A percentile compares a stretch with the other conserved stretches of the same genome.
These are phyloP conservation scores for Hormaphis cornu DNA, from an alignment of 1,140 invertebrate species.

Conservation along the genomic window DNA sequence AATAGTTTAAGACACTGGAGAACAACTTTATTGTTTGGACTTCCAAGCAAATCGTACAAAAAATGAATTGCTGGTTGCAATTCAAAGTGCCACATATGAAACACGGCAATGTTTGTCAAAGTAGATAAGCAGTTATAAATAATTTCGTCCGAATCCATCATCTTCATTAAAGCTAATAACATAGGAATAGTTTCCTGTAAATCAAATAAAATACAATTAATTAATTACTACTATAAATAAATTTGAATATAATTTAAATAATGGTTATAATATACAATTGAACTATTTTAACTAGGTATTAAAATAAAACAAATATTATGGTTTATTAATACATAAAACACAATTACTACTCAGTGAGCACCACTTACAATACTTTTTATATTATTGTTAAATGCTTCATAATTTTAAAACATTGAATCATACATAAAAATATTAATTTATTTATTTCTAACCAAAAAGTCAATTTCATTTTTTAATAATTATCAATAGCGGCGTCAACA, in stretches of 20 bases:
- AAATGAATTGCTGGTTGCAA: slow-evolving; percentile 43
- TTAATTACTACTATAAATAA: not conserved
- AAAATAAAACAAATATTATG: too few species aligned
- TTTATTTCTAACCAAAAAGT: not conserved
- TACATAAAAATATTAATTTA: not conserved
- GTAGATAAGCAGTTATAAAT: slow-evolving; percentile 41
- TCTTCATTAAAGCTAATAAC: slow-evolving; percentile 42
- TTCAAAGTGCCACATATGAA: slow-evolving; percentile 45
- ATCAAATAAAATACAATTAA: not conserved
- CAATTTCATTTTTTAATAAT: not conserved
- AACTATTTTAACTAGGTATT: too few species aligned
- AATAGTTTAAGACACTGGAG: slow-evolving; percentile 53
- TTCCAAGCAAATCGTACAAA: slow-evolving; percentile 44
- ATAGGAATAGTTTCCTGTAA: slow-evolving; percentile 44
- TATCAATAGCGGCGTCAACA: not conserved
- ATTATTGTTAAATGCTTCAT: not conserved
- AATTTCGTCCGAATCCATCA: slow-evolving; percentile 37
- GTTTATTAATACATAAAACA: too few species aligned
- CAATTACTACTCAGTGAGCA: not conserved
- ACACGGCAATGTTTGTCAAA: slow-evolving; percentile 47
- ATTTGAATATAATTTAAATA: too few species aligned
- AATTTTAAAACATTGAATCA: not conserved
- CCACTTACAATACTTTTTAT: not conserved
- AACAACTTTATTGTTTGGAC: slow-evolving; percentile 41
- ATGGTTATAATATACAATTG: too few species aligned